These are phyloP conservation scores for Channallabes apus DNA, from an alignment of 2,797 vertebrate species.

Conservation along the genomic window DNA sequence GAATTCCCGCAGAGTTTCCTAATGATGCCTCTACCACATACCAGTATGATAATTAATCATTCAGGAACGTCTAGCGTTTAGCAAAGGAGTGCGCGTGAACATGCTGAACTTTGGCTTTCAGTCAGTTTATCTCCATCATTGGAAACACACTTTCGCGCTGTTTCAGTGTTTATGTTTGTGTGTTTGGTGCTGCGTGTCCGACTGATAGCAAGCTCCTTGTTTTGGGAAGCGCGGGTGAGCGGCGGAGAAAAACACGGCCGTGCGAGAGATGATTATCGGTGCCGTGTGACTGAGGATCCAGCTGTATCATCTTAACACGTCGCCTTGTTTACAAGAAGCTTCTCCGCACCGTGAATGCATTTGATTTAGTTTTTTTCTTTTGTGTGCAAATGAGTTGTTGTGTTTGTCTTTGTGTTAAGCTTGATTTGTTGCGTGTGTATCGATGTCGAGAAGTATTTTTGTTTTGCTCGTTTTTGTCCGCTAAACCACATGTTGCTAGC, in stretches of 20 bases:
- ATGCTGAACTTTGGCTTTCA: constrained; percentile 12
- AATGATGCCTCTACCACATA: not conserved
- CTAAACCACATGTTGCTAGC: constrained; percentile 50
- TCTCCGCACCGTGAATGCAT: constrained; percentile 55
- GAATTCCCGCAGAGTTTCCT: not conserved
- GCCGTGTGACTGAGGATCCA: constrained; percentile 66
- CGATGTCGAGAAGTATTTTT: constrained; percentile 48
- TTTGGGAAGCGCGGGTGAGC: constrained; percentile 47
- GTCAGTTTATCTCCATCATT: not conserved
- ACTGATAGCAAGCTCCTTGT: constrained; percentile 38
- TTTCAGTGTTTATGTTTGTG: constrained; percentile 25
- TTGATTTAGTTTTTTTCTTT: constrained; percentile 60
- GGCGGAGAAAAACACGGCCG: not conserved
- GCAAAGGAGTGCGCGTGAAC: not conserved
- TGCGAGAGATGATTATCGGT: constrained; percentile 69
- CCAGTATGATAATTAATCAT: not conserved
- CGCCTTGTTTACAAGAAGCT: constrained; percentile 69
- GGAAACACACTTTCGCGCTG: constrained; percentile 4
- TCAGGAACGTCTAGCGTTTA: constrained; percentile 1
- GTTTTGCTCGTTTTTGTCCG: not conserved
- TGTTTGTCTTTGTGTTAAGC: constrained; percentile 66
- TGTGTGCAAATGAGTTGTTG: constrained; percentile 69
- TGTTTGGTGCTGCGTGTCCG: constrained; percentile 32
- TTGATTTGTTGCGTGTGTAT: constrained; percentile 68
- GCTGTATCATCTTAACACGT: constrained; percentile 73